phyloP scores from a whole-genome alignment of 2,888 invertebrate species.

The Esperia sulphurella region DNA sequence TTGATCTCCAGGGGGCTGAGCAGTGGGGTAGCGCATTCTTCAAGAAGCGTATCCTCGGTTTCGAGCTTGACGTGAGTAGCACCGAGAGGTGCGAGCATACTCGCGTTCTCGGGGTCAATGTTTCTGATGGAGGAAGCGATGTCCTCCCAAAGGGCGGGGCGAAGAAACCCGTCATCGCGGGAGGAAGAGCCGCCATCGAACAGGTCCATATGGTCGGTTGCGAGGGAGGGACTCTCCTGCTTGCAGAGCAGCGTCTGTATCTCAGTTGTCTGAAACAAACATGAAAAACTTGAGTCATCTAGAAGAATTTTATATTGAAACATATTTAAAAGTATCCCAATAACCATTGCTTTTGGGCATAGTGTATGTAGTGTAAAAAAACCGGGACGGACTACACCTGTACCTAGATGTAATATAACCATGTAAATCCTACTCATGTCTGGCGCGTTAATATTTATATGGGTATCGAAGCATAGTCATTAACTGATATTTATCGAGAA shows the following conservation, averaged over 20 bases:
- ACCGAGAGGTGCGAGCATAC: constrained; percentile 86
- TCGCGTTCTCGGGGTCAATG: constrained; percentile 93
- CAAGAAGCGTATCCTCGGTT: constrained; percentile 80
- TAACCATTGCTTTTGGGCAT: no score
- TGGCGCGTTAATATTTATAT: no score
- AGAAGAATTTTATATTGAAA: neutral
- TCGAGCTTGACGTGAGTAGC: constrained; percentile 88
- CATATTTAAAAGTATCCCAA: no score
- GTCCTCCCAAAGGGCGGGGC: constrained; percentile 95
- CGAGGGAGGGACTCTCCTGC: constrained; percentile 83
- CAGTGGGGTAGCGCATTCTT: constrained; percentile 83
- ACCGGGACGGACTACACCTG: no score
- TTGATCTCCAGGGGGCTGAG: constrained; percentile 90
- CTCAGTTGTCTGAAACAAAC: constrained; percentile 83
- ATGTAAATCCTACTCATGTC: no score
- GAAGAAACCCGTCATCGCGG: constrained; percentile 91
- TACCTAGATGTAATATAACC: no score
- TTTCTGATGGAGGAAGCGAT: constrained; percentile 94
- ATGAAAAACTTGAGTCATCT: neutral
- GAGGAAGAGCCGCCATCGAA: constrained; percentile 76
- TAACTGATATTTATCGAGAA: no score
- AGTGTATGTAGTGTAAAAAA: no score
- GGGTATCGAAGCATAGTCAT: no score
- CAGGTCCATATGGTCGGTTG: constrained; percentile 80
- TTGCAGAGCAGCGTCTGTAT: constrained; percentile 89